These are phyloP conservation scores for Dryobotodes eremita DNA, from an alignment of 2,888 invertebrate genomes.

Conservation along the genomic window DNA sequence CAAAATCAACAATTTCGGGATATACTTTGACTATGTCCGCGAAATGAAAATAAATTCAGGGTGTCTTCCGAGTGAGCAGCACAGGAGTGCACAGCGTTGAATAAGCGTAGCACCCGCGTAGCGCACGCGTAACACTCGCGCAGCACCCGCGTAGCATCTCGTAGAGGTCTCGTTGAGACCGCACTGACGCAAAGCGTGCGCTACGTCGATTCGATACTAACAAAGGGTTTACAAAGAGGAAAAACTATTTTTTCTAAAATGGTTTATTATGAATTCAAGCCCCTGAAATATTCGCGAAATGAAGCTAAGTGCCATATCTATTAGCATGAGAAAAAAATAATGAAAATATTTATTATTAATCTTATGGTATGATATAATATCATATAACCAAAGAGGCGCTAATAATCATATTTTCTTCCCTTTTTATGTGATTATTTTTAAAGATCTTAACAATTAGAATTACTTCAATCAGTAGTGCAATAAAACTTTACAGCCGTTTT, in stretches of 20 bases:
- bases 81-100: neutral
- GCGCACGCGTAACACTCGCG: neutral
- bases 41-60: neutral
- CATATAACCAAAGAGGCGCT: neutral
- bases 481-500: neutral
- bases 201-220: neutral
- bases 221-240: neutral
- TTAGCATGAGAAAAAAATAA: neutral
- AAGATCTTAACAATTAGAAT: neutral
- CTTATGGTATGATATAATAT: neutral
- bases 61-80: neutral
- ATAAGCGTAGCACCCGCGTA: neutral
- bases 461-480: neutral
- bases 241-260: neutral
- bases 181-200: neutral
- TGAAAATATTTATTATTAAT: neutral
- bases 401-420: neutral
- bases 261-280: neutral
- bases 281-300: neutral
- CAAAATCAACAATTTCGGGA: neutral
- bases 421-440: neutral
- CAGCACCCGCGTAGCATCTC: neutral
- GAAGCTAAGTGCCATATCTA: neutral
- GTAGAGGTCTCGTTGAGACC: neutral
- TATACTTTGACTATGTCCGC: neutral